These are phyloP conservation scores for Lagodon rhomboides DNA, from an alignment of 2,797 vertebrate genomes.

Conservation along the genomic window DNA sequence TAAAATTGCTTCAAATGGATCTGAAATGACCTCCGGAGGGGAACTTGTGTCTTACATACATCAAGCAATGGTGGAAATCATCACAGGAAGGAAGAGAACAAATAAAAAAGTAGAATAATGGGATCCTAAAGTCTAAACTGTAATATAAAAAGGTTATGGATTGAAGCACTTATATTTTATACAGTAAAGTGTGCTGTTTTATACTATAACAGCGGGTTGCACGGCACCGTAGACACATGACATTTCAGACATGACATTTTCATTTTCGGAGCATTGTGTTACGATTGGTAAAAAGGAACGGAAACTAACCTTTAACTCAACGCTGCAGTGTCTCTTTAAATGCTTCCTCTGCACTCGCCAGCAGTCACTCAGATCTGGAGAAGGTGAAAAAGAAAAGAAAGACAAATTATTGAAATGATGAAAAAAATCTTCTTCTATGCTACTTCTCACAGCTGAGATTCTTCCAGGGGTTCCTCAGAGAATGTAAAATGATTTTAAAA, in stretches of 20 bases:
- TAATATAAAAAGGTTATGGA: not conserved
- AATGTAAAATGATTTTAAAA: not conserved
- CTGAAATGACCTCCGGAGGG: not conserved
- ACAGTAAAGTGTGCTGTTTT: no score
- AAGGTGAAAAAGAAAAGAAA: slow-evolving; percentile 37
- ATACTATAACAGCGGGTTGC: not conserved
- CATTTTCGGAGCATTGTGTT: slow-evolving; percentile 6
- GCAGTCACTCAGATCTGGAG: slow-evolving; percentile 58
- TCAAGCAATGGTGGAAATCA: not conserved
- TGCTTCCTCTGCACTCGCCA: slow-evolving; percentile 35
- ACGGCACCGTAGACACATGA: slow-evolving; percentile 4
- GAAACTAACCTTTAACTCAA: slow-evolving; percentile 76
- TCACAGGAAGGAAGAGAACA: not conserved
- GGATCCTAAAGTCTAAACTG: not conserved
- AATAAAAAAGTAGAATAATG: not conserved
- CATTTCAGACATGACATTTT: no score
- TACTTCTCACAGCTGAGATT: not conserved
- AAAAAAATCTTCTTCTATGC: slow-evolving; percentile 2
- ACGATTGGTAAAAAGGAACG: slow-evolving; percentile 45
- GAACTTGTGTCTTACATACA: not conserved
- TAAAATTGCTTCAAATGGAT: slow-evolving; percentile 31
- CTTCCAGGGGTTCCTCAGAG: not conserved
- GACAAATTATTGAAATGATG: slow-evolving; percentile 7
- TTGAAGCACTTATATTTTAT: accelerated
- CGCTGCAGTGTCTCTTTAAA: slow-evolving; percentile 32